Evolutionary conservation across 1,140 invertebrate genomes (phyloP), one percentile per base, ranked within the genome.

Genomic region (Macrobrachium nipponense): DNA sequence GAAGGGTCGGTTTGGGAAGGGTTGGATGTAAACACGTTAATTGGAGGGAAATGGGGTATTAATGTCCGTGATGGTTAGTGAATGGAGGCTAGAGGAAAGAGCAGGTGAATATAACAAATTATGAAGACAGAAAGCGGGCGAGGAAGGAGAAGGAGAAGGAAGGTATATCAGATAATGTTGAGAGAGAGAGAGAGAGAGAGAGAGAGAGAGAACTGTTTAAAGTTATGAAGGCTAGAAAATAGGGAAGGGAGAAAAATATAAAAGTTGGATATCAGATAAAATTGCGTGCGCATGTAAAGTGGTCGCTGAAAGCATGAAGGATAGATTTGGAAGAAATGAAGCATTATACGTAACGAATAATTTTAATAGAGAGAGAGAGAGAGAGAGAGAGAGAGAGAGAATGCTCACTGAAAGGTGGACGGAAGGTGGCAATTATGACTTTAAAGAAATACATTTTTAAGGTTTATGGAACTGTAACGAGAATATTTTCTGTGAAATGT

Each of bases 331-430:
- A 60, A 58, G 27, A 58, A 77, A 23, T 20, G 75, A 60, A 58
- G 27, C 44, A 77, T 44, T 20, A n/a, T 27, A 58, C 14, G 75
- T 20, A 58, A 77, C 36, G 44, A 36, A 43, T 36, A 76, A 72
- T 23, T 36, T 23, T 17, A 43, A 20, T 15, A 72, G 68, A 72
- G 68, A 72, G 68, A 72, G 68, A 72, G 68, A 72, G 68, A 72
- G 68, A 72, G 68, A 72, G 68, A 72, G 68, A 72, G 68, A 72
- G 68, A 72, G 68, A 72, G 68, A 72, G 68, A 72, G 68, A 72
- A 36, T 36, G 27, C 27, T 36, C 4, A 36, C 27, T 36, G 27
- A 36, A 36, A 36, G 27, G 27, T 36, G 27, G 27, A 36, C 1
- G 27, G 27, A 36, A 36, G 27, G 27, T 36, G 27, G 27, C 27